These are phyloP conservation scores for Gobius niger DNA, from an alignment of 2,113 vertebrate genomes.

Conservation along the genomic window DNA sequence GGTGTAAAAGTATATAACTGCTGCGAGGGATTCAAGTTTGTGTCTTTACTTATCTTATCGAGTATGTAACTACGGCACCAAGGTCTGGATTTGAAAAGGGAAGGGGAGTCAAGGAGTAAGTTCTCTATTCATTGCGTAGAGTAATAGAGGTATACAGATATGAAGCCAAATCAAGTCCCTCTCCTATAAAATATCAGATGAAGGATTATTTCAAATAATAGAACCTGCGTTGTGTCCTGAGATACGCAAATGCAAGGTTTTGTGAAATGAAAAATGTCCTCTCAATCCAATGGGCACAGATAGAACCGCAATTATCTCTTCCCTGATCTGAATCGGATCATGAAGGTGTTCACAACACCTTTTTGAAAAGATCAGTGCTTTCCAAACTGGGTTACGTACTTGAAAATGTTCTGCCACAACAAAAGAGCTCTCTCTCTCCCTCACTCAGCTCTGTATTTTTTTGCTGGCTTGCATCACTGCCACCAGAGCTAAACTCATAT, in stretches of 20 bases:
- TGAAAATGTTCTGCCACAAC: conserved; percentile 15
- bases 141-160: no score
- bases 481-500: conserved; percentile 38
- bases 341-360: not conserved
- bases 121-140: no score
- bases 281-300: not conserved
- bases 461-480: conserved; percentile 15
- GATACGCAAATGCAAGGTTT: not conserved
- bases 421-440: not conserved
- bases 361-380: conserved; percentile 18
- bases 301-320: not conserved
- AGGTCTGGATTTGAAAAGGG: no score
- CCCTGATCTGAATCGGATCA: conserved; percentile 9
- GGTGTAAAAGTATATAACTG: no score
- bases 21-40: no score
- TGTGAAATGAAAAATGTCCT: not conserved
- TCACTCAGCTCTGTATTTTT: conserved; percentile 16
- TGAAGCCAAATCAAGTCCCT: not conserved
- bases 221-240: not conserved
- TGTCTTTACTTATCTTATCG: no score
- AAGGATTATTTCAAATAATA: not conserved
- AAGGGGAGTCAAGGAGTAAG: no score
- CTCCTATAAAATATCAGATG: not conserved
- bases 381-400: conserved; percentile 20
- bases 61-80: no score